Evolutionary conservation across 2,888 invertebrate genomes (phyloP), one percentile per base, ranked within the genome.

Genomic region (Pandemis heparana): DNA sequence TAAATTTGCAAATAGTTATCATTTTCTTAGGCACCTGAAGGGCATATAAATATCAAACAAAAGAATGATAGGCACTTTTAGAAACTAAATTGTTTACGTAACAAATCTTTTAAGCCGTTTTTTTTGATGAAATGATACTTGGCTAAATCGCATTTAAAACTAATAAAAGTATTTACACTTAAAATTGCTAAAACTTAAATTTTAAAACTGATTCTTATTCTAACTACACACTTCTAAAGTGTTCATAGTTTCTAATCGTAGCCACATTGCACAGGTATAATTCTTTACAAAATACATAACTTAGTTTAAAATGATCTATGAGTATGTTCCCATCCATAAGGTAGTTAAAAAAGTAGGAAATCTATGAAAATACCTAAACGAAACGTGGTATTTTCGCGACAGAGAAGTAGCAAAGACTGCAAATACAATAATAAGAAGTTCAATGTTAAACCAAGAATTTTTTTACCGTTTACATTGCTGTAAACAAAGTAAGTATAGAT

Each of bases 211-310:
- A 81, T 86, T 85, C 79, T 79, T 81, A 79, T 82, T 83, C 84
- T 92, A 90, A 89, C 89, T 92, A 92, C 80, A 86, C 90, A 89
- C 88, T 89, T 88, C 87, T 89, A 87, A 87, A 87, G 89, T 88
- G 88, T 85, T 77, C 79, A 80, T 85, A 84, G 83, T 75, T 79
- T 80, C 82, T 85, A 85, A 77, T 83, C 79, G 84, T 87, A 89
- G 89, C 88, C 90, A 89, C 88, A 89, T 89, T 89, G 88, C 90
- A 91, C 90, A 88, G 84, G 83, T 79, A 84, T 83, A 82, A 81
- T 74, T 78, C 81, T 82, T 69, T 83, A 80, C 80, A 84, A 82
- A 84, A 80, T 81, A 82, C 85, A 80, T 82, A 85, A 84, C 84
- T 83, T 85, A 86, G 70, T 79, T 80, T 80, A 80, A 83, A 83